A percentile compares a stretch with the other conserved stretches of the same genome.
These are phyloP conservation scores for Perithous albicinctus DNA, from an alignment of 2,888 invertebrate genomes.

Conservation along the genomic window DNA sequence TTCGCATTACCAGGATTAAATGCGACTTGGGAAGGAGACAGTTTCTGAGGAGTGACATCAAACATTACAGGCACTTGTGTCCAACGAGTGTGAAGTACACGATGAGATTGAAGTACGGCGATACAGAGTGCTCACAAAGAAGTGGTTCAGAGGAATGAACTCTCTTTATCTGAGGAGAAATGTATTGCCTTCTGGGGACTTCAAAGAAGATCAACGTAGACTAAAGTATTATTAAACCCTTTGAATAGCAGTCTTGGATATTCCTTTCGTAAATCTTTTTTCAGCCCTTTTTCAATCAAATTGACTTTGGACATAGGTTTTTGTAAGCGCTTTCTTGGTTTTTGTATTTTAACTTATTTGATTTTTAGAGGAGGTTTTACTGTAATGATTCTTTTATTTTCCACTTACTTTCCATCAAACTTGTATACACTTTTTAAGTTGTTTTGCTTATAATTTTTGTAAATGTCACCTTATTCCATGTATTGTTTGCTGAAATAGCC, in stretches of 20 bases:
- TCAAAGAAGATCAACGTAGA: neutral
- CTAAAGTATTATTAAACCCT: neutral
- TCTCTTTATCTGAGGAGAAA: neutral
- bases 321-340: too few species aligned
- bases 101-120: neutral
- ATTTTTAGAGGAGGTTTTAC: too few species aligned
- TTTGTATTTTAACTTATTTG: too few species aligned
- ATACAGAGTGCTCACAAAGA: neutral
- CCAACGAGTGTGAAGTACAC: neutral
- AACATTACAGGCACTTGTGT: neutral
- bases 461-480: too few species aligned
- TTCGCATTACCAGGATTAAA: constrained; percentile 80
- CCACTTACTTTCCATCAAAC: too few species aligned
- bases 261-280: too few species aligned
- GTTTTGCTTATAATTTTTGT: too few species aligned
- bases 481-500: too few species aligned
- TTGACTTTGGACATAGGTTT: too few species aligned
- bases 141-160: neutral
- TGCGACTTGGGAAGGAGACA: constrained; percentile 71
- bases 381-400: too few species aligned
- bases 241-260: neutral
- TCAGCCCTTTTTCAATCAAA: too few species aligned
- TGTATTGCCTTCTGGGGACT: neutral
- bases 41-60: neutral
- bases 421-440: too few species aligned